These are phyloP conservation scores for Thaumatotibia leucotreta DNA, from an alignment of 1,140 invertebrate species.

Conservation along the genomic window DNA sequence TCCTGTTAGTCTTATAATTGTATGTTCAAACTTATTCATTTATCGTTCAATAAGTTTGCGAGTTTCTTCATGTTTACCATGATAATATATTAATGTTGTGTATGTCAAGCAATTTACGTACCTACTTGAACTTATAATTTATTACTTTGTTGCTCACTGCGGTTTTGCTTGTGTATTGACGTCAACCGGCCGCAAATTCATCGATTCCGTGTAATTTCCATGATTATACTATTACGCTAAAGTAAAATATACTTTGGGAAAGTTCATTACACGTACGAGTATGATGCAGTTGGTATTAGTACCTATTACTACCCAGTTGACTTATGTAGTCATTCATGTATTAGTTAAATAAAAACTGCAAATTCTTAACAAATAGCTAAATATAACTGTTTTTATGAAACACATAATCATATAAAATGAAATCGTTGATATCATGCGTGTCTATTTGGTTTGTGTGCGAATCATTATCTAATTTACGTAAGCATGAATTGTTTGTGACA, in stretches of 20 bases:
- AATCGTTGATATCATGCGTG: no score
- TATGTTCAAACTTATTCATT: background rate
- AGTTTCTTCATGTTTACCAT: background rate
- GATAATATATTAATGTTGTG: background rate
- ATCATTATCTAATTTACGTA: background rate
- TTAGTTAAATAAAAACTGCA: no score
- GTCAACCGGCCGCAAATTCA: background rate
- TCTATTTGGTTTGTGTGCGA: background rate
- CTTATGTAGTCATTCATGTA: no score
- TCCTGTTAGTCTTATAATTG: conserved; percentile 23
- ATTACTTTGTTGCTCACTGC: background rate
- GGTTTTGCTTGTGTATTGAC: background rate
- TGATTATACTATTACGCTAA: background rate
- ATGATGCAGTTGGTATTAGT: no score
- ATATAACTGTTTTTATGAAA: no score
- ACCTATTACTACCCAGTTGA: no score
- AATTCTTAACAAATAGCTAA: no score
- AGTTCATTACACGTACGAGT: background rate
- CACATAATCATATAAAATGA: no score
- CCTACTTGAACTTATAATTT: background rate
- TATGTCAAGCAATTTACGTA: background rate
- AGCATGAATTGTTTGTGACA: background rate
- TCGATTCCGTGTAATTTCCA: background rate
- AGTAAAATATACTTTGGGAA: background rate
- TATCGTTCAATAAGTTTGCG: background rate